Base-by-base conservation (phyloP, 2,797 vertebrate species). In the Acipenser oxyrinchus region DNA sequence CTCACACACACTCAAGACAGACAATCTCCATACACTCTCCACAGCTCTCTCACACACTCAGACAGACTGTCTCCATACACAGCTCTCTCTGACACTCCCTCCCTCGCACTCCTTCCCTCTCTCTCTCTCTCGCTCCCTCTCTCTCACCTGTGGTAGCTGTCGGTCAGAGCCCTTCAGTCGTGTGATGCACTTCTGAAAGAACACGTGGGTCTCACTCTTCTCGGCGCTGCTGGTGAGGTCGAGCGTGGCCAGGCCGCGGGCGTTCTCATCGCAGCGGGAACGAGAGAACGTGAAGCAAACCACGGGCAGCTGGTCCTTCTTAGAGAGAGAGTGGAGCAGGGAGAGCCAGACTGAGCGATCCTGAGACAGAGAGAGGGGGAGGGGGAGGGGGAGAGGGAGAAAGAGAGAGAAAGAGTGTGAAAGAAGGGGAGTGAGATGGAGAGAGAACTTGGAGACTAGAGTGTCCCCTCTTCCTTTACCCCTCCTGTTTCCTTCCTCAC, bases 221-320 rank as follows among this genome's bases (percentile, higher is more conserved):
- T 97, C 95, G 1, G 86, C 75, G 3, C 88, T 86, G 0, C 81
- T 89, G 63, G 93, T 95, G 73, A 97, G 78, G 74, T 96, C 93
- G 49, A 94, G 84, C 7, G 93, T 92, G 64, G 86, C 89, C 67
- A 96, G 84, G 0, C 91, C 87, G 1, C 90, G 87, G 2, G 95
- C 94, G 49, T 96, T 94, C 6, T 95, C 93, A 0, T 96, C 94
- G 3, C 94, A 96, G 61, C 94, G 93, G 0, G 89, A 87, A 51
- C 94, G 89, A 0, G 95, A 97, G 77, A 97, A 96, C 1, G 94
- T 97, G 79, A 97, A 97, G 0, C 93, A 92, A 4, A 97, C 94
- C 66, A 96, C 93, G 0, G 95, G 95, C 6, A 94, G 93, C 79
- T 93, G 93, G 71, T 94, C 92, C 18, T 89, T 87, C 71, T 86